Percentiles rank a stretch among this genome's conserved stretches.
Conservation (phyloP, 2,113 vertebrate genomes). For the Trematocara variabile region DNA sequence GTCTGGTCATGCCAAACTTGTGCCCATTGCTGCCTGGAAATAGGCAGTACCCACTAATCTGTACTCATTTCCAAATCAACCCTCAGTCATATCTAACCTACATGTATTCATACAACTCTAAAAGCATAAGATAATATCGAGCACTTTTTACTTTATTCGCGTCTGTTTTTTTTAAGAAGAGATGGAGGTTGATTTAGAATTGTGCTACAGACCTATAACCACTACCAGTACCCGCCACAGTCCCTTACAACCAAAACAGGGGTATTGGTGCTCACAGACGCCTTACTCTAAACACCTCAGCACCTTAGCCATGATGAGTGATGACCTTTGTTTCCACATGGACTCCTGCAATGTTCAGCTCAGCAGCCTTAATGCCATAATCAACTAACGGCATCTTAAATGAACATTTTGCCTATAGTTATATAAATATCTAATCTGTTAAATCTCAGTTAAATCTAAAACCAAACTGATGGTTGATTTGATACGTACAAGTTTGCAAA, state of each 20-base stretch:
- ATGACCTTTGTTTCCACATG: not conserved
- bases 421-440: not conserved
- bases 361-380: constrained; percentile 14
- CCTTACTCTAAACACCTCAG: constrained; percentile 56
- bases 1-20: not conserved
- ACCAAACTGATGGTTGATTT: not conserved
- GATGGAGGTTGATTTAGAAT: constrained; percentile 29
- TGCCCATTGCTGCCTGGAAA: not conserved
- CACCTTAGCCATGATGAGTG: constrained; percentile 47
- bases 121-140: not conserved
- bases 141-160: not conserved
- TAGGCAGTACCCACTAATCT: not conserved
- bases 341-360: constrained; percentile 12
- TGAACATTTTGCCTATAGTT: not conserved
- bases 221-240: not conserved
- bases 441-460: not conserved
- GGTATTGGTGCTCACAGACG: constrained; percentile 33
- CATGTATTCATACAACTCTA: not conserved
- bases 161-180: not conserved
- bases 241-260: constrained; percentile 9
- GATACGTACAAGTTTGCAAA: not conserved
- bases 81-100: not conserved
- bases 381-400: not conserved
- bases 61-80: constrained; percentile 23
- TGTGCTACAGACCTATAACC: not conserved